Base-by-base conservation (phyloP, 2,888 invertebrate genomes). In the Tinea pellionella region DNA sequence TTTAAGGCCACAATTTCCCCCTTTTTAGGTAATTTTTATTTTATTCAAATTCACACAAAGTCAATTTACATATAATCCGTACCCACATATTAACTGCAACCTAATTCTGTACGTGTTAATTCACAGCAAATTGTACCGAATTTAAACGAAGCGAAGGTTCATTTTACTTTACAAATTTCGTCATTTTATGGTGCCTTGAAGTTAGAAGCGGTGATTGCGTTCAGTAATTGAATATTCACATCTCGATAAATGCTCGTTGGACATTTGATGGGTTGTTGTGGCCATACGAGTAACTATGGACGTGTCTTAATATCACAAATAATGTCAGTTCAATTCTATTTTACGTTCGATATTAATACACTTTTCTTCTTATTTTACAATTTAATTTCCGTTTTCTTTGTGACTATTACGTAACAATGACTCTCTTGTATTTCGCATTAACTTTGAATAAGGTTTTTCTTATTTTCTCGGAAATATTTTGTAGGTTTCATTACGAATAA, bases 141-240 rank as follows among this genome's bases (percentile, higher is more conserved):
- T 30, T 4, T 13, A 43, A 60, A 62, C 59, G 62, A 6, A 13
- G 24, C 59, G 63, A 74, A 66, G 64, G 74, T 71, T 61, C 62
- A 65, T 65, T 71, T 67, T 73, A 56, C 32, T 30, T 13, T 57
- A 57, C 16, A 32, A 9, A n/a, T 24, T 57, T 11, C 4, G 30
- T 32, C n/a, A 32, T 19, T 55, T 55, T 13, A 57, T 57, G 57
- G 57, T 57, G 32, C 12, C 24, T 15, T 13, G 30, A 47, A 19
- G 59, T 37, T 1, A 13, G 24, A 16, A 24, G 15, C 59, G 30
- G 47, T 24, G 59, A 57, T 75, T 72, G 69, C 71, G 69, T 66
- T 64, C 63, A 64, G 71, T 78, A 76, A 80, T 79, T 77, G 78
- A 81, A 80, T 81, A 80, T 80, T 80, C 79, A 75, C 73, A 73